These are phyloP conservation scores for Mormyrus iriodes DNA, from an alignment of 2,113 vertebrate species.

Conservation along the genomic window DNA sequence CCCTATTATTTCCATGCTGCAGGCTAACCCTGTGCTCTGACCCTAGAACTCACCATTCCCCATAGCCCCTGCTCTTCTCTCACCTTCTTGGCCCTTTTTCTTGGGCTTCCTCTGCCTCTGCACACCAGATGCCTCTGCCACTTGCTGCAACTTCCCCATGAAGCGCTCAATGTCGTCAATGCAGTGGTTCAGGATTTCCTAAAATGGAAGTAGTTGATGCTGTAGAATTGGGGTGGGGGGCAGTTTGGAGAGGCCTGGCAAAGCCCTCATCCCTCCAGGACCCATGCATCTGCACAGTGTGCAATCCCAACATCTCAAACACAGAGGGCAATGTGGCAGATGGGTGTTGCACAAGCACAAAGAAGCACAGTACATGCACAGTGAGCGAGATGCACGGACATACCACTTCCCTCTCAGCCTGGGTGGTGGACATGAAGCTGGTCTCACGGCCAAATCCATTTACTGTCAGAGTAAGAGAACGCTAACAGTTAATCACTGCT, in stretches of 20 bases:
- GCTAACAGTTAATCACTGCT: neutral
- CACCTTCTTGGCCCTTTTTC: constrained; percentile 32
- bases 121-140: constrained; percentile 64
- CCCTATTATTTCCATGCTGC: neutral
- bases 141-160: constrained; percentile 68
- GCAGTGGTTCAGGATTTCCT: constrained; percentile 79
- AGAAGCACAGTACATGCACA: neutral
- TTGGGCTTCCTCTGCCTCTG: constrained; percentile 49
- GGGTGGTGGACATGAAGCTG: constrained; percentile 20
- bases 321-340: neutral
- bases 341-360: neutral
- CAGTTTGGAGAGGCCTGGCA: neutral
- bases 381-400: constrained; percentile 16
- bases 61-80: constrained; percentile 12
- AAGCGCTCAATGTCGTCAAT: constrained; percentile 77
- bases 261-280: neutral
- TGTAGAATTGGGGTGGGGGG: neutral
- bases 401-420: constrained; percentile 65
- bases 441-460: constrained; percentile 28
- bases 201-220: neutral
- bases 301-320: neutral
- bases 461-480: constrained; percentile 43
- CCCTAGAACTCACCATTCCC: neutral
- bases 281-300: neutral
- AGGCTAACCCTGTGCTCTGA: neutral